phyloP scores from a whole-genome alignment of 1,140 invertebrate genomes.

The Leptoteleia sp. region DNA sequence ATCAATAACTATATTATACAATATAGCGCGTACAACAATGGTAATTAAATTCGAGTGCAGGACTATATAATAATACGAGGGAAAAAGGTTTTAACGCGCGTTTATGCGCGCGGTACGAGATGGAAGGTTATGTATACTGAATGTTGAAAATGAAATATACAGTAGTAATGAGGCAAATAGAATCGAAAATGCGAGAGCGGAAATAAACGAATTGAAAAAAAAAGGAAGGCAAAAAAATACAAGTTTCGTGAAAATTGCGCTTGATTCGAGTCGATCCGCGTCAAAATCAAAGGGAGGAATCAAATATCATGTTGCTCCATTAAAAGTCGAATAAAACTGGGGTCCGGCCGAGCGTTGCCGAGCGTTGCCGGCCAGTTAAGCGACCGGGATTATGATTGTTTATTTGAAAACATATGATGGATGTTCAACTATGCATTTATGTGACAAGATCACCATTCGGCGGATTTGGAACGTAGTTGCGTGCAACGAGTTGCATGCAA shows the following conservation, averaged over 20 bases:
- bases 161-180: slow-evolving; percentile 45
- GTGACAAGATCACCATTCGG: slow-evolving; percentile 51
- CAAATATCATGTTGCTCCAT: slow-evolving; percentile 68
- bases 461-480: slow-evolving; percentile 40
- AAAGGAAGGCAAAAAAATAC: slow-evolving; percentile 31
- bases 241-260: slow-evolving; percentile 32
- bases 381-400: slow-evolving; percentile 66
- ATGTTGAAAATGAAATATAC: slow-evolving; percentile 48
- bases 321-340: slow-evolving; percentile 71
- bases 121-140: slow-evolving; percentile 18
- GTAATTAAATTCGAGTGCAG: too few relatives aligned
- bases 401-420: slow-evolving; percentile 56
- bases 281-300: slow-evolving; percentile 66
- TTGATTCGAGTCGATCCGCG: slow-evolving; percentile 31
- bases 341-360: neutral
- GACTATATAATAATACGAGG: neutral
- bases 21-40: too few relatives aligned
- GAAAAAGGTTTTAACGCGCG: slow-evolving; percentile 21
- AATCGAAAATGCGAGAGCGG: slow-evolving; percentile 46
- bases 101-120: slow-evolving; percentile 6
- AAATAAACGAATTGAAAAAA: slow-evolving; percentile 32
- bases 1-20: too few relatives aligned
- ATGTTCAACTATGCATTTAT: slow-evolving; percentile 48
- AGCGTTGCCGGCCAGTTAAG: too few relatives aligned
- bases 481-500: slow-evolving; percentile 15